Conservation (phyloP, 2,888 invertebrate genomes). For the Nomada ferruginata region DNA sequence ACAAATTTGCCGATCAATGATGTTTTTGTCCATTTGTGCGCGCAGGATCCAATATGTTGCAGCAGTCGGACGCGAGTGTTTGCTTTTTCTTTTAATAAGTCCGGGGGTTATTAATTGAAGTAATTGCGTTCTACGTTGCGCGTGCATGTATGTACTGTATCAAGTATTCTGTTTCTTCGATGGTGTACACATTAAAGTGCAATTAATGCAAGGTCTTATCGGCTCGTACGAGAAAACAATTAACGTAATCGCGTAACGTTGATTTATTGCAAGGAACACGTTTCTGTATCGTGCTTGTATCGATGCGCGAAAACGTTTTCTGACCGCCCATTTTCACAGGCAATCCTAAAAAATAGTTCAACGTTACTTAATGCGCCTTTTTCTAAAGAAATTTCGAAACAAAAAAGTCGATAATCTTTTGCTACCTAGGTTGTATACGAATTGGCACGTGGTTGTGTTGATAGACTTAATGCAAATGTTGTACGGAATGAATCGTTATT, state of each 20-base stretch:
- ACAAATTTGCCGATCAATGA: conserved; percentile 2
- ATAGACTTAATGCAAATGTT: too few species aligned
- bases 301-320: conserved; percentile 3
- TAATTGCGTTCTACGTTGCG: neutral
- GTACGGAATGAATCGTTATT: too few species aligned
- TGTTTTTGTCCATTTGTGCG: neutral
- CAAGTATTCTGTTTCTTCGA: neutral
- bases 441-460: neutral
- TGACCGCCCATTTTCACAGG: neutral
- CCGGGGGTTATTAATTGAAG: conserved; percentile 6
- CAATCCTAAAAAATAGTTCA: neutral
- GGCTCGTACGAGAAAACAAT: conserved; percentile 21
- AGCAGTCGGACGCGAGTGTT: neutral
- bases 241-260: conserved; percentile 17
- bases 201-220: conserved; percentile 38
- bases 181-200: neutral
- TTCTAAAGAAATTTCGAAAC: neutral
- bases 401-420: neutral
- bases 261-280: conserved; percentile 19
- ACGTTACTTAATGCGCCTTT: neutral
- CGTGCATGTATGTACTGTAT: neutral
- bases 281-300: conserved; percentile 6
- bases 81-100: neutral
- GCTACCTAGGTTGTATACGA: too few species aligned
- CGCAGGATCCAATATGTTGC: conserved; percentile 7